These are phyloP conservation scores for Eudorcas thomsonii DNA, from an alignment of 2,113 vertebrate species.

Conservation along the genomic window DNA sequence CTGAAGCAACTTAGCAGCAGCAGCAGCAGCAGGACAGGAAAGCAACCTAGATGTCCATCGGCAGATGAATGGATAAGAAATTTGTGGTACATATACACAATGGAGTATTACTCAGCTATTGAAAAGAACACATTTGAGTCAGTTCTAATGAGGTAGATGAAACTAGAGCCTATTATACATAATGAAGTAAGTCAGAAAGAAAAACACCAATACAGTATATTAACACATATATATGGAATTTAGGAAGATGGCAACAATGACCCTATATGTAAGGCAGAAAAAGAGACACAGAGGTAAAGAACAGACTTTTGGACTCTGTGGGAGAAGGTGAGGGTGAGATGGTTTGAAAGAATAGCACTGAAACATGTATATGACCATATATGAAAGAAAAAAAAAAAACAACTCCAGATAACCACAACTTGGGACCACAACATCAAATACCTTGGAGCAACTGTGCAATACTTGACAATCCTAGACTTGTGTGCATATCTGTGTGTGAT, in stretches of 20 bases:
- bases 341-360: not conserved
- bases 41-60: not conserved
- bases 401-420: constrained; percentile 52
- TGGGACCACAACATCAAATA: constrained; percentile 39
- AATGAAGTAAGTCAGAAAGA: not conserved
- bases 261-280: not conserved
- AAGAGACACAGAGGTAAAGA: not conserved
- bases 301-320: not conserved
- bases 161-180: not conserved
- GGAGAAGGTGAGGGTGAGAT: not conserved
- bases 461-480: constrained; percentile 40
- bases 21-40: not conserved
- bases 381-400: not conserved
- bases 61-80: not conserved
- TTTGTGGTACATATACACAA: not conserved
- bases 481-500: not conserved
- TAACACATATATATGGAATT: not conserved
- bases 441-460: not conserved
- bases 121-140: not conserved
- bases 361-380: not conserved
- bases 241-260: not conserved
- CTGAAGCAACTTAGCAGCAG: too few relatives aligned
- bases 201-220: not conserved
- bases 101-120: not conserved
- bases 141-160: not conserved